Conservation (phyloP, 2,113 vertebrate species). For the Toxotes jaculatrix region DNA sequence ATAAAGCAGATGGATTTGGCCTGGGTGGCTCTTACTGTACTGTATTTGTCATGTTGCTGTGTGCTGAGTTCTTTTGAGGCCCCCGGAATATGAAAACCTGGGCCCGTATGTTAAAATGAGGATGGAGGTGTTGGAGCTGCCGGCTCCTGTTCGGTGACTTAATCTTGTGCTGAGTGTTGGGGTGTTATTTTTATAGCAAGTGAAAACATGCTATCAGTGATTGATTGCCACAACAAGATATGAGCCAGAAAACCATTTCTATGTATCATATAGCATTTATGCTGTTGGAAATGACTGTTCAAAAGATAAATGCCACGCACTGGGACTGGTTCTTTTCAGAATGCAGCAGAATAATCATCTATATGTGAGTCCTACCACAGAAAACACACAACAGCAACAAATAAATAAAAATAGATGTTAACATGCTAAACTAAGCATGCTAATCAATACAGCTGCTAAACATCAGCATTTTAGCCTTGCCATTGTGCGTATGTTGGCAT, state of each 20-base stretch:
- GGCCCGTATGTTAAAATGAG: constrained; percentile 34
- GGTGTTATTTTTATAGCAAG: constrained; percentile 38
- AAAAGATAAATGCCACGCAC: not conserved
- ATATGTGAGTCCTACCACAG: not conserved
- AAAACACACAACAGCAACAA: not conserved
- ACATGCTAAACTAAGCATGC: too few relatives aligned
- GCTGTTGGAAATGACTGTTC: not conserved
- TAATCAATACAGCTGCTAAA: too few relatives aligned
- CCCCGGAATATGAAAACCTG: constrained; percentile 57
- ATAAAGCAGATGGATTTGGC: constrained; percentile 72
- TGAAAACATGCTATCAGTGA: constrained; percentile 22
- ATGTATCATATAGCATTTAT: not conserved
- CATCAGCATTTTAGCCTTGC: not conserved
- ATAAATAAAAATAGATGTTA: too few relatives aligned
- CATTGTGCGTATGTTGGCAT: not conserved
- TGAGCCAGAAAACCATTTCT: not conserved
- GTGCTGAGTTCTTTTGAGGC: constrained; percentile 19
- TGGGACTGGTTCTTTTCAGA: not conserved
- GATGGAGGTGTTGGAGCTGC: constrained; percentile 10
- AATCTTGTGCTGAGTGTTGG: constrained; percentile 4
- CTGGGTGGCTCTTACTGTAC: constrained; percentile 47
- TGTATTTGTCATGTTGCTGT: constrained; percentile 57
- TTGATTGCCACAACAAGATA: not conserved
- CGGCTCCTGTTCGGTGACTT: constrained; percentile 32
- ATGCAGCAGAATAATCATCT: not conserved